Percentiles rank a stretch among this genome's conserved stretches.
phyloP scores from a whole-genome alignment of 2,113 vertebrate genomes.

The Strix aluco region DNA sequence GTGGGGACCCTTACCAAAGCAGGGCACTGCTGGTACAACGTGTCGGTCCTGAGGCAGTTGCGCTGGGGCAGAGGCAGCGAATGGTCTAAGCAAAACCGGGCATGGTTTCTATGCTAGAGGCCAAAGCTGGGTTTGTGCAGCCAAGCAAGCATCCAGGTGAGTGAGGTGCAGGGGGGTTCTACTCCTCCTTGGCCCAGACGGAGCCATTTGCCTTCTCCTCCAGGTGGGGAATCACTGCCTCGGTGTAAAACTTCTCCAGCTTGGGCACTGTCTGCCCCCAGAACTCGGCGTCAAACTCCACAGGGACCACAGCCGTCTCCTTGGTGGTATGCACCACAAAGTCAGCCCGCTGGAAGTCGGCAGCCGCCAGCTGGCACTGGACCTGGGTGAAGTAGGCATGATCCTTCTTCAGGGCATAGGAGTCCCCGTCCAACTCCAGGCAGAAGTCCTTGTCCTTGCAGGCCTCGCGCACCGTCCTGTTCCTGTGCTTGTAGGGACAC shows the following conservation, averaged over 20 bases:
- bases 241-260: conserved; percentile 78
- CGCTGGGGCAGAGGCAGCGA: fast-evolving
- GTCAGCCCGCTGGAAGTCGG: conserved; percentile 67
- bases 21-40: not conserved
- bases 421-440: conserved; percentile 61
- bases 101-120: not conserved
- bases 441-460: conserved; percentile 81
- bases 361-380: conserved; percentile 80
- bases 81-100: not conserved
- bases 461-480: conserved; percentile 71
- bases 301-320: conserved; percentile 73
- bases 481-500: conserved; percentile 84
- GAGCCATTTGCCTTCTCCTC: not conserved
- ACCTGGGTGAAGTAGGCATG: conserved; percentile 85
- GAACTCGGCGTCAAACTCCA: conserved; percentile 71
- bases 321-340: conserved; percentile 77
- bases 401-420: conserved; percentile 72
- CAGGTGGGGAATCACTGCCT: conserved; percentile 74
- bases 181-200: conserved; percentile 60
- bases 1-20: not conserved
- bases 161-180: not conserved
- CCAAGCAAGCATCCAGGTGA: not conserved
- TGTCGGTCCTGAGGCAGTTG: not conserved
- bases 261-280: conserved; percentile 74
- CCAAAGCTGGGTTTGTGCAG: not conserved